phyloP scores from a whole-genome alignment of 1,140 invertebrate genomes.

The Scylla paramamosain region DNA sequence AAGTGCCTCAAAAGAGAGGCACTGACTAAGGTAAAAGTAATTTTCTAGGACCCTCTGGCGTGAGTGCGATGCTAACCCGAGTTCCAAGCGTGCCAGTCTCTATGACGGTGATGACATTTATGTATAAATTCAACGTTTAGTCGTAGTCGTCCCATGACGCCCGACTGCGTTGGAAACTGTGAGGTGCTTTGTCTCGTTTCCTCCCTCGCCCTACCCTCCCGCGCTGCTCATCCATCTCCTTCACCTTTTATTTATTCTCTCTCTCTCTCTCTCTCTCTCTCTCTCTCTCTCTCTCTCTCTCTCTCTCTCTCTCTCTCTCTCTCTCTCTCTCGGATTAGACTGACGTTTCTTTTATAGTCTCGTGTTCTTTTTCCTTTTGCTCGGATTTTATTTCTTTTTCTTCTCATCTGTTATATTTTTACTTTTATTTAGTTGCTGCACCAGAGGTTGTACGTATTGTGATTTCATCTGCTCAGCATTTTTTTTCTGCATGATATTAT shows the following conservation, averaged over 20 bases:
- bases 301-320: background rate
- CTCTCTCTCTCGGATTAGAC: background rate
- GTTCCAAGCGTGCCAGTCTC: background rate
- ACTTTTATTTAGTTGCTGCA: background rate
- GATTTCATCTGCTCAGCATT: too few relatives aligned
- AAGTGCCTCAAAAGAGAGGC: background rate
- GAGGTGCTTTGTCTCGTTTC: background rate
- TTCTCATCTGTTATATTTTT: background rate
- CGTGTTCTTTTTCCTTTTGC: background rate
- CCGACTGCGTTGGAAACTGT: background rate
- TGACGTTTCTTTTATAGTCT: background rate
- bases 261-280: constrained; percentile 30
- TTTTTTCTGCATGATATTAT: too few relatives aligned
- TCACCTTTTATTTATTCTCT: background rate
- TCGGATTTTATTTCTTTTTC: background rate
- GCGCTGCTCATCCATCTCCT: background rate
- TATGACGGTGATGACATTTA: constrained; percentile 14
- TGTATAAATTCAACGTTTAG: constrained; percentile 12
- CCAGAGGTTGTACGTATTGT: background rate
- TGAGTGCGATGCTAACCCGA: constrained; percentile 10
- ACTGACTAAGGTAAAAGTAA: background rate
- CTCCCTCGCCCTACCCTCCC: background rate
- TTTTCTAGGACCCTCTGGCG: background rate
- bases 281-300: background rate
- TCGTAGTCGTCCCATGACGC: background rate